Conservation (phyloP, 2,797 vertebrate species). For the Halcyon smyrnensis region DNA sequence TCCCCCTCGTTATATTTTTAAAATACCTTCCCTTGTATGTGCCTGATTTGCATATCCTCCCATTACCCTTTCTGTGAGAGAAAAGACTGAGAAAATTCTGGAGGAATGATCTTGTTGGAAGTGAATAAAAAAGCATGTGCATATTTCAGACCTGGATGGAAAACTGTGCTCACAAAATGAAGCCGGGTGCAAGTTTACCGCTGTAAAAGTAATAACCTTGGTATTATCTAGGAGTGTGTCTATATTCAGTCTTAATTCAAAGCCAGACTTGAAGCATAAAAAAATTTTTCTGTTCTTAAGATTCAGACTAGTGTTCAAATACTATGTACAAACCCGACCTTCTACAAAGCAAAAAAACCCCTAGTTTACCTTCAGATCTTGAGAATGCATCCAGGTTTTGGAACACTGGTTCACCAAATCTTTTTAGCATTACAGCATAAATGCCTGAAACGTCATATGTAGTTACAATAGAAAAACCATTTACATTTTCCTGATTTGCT, state of each 20-base stretch:
- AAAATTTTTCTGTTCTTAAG: neutral
- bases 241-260: neutral
- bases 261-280: neutral
- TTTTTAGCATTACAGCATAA: neutral
- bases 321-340: neutral
- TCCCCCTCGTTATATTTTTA: neutral
- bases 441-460: neutral
- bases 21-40: neutral
- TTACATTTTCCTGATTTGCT: neutral
- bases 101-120: neutral
- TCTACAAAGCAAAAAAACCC: neutral
- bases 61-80: neutral
- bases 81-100: neutral
- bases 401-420: neutral
- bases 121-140: neutral
- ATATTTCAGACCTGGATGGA: neutral
- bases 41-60: too few relatives aligned
- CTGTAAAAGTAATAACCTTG: neutral
- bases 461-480: neutral
- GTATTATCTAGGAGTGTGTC: neutral
- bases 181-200: neutral
- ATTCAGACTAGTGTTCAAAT: neutral
- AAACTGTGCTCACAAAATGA: neutral
- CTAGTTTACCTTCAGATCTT: neutral
- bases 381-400: neutral